A percentile compares a stretch with the other conserved stretches of the same genome.
phyloP scores from a whole-genome alignment of 1,140 invertebrate species.

The Ridgeia piscesae region DNA sequence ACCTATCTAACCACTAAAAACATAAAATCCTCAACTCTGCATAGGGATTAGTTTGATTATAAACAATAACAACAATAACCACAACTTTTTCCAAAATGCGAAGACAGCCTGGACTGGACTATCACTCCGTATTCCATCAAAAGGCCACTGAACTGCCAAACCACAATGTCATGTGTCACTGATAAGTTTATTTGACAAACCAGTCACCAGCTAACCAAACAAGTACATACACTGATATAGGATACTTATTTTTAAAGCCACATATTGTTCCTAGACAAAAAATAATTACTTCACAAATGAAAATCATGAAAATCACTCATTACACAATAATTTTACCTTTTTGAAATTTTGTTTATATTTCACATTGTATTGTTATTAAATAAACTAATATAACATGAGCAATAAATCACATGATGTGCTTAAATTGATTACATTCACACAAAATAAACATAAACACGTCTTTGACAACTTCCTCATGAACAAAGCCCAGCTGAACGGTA shows the following conservation, averaged over 20 bases:
- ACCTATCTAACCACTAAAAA: too few species aligned
- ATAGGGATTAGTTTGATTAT: background rate
- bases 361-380: background rate
- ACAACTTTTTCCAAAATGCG: background rate
- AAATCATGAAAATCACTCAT: background rate
- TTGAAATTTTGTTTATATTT: background rate
- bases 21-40: too few species aligned
- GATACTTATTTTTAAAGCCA: background rate
- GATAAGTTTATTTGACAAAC: conserved; percentile 1
- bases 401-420: background rate
- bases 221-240: background rate
- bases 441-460: background rate
- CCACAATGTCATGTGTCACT: background rate
- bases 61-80: background rate
- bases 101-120: background rate
- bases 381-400: background rate
- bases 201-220: background rate
- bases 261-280: background rate
- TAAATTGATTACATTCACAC: background rate
- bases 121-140: background rate
- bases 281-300: background rate
- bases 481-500: background rate
- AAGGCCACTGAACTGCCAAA: background rate
- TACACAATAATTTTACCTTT: background rate
- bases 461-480: background rate